phyloP scores from a whole-genome alignment of 2,113 vertebrate genomes.

The Atractosteus spatula region DNA sequence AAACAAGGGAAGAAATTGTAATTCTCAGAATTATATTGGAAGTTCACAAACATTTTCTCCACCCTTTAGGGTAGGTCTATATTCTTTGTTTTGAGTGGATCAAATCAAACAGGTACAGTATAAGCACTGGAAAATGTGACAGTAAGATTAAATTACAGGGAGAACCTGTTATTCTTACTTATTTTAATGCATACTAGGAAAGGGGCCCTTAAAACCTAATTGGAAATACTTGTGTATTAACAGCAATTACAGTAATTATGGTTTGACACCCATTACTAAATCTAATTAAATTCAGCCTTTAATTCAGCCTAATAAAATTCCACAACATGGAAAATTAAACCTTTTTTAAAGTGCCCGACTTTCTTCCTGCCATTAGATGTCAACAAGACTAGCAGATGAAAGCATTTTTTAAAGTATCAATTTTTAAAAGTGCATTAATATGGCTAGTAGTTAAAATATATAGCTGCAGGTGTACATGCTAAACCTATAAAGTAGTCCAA shows the following conservation, averaged over 20 bases:
- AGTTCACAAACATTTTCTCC: neutral
- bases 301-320: neutral
- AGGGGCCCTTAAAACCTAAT: conserved; percentile 11
- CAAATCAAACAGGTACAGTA: neutral
- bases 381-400: neutral
- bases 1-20: too few relatives aligned
- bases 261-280: conserved; percentile 6
- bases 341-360: conserved; percentile 1
- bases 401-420: neutral
- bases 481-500: neutral
- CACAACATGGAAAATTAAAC: neutral
- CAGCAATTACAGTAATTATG: conserved; percentile 11
- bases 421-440: neutral
- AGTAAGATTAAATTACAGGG: neutral
- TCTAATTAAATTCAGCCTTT: neutral
- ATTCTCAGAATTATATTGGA: too few relatives aligned
- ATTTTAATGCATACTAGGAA: conserved; percentile 2
- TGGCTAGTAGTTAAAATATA: conserved; percentile 3
- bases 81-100: neutral
- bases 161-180: neutral
- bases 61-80: neutral
- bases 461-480: neutral
- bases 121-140: conserved; percentile 11
- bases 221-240: conserved; percentile 14
- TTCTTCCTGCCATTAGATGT: neutral